Base-by-base conservation (phyloP, 2,797 vertebrate species). In the Natrix natrix region DNA sequence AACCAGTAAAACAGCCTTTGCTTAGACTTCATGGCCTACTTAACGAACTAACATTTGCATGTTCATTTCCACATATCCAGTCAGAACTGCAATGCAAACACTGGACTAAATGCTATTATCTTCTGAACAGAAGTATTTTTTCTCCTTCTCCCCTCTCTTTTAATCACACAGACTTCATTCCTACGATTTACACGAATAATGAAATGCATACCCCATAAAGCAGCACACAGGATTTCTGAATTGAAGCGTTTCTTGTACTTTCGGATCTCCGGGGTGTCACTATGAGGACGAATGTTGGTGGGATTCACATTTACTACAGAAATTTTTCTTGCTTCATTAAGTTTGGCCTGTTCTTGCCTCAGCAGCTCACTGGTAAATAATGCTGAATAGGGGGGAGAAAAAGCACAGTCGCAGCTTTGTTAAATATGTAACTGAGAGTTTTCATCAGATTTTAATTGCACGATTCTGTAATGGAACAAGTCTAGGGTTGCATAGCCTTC, bases 181-280 rank as follows among this genome's bases (percentile, higher is more conserved):
- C 24, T 89, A 90, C 13, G 89, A 56, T 63, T 2, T 88, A 87
- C 83, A 0, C 1, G 37, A 66, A 0, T n/a, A 89, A 1, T 24
- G 3, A 90, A 83, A 87, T 74, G 92, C 83, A 97, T 98, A 99
- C 99, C 99, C 99, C 99, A 99, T 0, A 99, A 97, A 16, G 99
- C 99, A 0, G 99, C 99, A 86, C 99, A 99, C 55, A 99, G 98
- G 96, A 99, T 99, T 98, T 99, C 99, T 0, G 99, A 99, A 97
- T 99, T 99, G 98, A 99, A 99, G 94, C 99, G 98, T 91, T 99
- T 99, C 98, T 99, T 99, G 97, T 99, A 99, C 93, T 99, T 99
- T 56, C 99, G 98, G 96, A 99, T 99, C 98, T 99, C 99, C 0
- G 99, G 99, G 2, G 99, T 99, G 97, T 99, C 99, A 5, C 99